These are phyloP conservation scores for Nineta flava DNA, from an alignment of 2,888 invertebrate genomes.

Conservation along the genomic window DNA sequence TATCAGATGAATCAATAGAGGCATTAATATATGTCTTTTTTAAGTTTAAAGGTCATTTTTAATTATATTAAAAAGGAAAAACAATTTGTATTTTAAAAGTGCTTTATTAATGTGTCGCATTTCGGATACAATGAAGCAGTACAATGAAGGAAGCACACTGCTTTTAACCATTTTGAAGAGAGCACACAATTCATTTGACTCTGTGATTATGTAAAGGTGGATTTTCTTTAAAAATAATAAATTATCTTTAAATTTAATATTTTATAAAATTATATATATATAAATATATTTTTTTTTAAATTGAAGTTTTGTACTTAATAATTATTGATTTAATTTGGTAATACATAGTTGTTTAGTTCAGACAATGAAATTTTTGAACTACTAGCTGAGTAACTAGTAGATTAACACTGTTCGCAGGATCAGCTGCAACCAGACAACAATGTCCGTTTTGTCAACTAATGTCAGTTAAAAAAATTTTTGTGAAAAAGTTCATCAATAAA, in stretches of 20 bases:
- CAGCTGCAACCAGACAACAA: no score
- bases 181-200: background rate
- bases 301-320: background rate
- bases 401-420: no score
- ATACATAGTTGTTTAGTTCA: background rate
- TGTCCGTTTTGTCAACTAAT: no score
- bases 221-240: background rate
- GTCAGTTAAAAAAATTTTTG: no score
- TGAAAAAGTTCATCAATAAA: no score
- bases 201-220: background rate
- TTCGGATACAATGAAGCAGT: constrained; percentile 7
- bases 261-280: background rate
- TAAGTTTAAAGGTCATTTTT: no score
- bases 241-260: background rate
- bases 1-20: no score
- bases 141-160: constrained; percentile 8
- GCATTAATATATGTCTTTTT: no score
- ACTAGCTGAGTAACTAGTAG: no score
- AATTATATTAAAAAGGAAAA: background rate
- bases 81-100: background rate
- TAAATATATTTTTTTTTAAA: no score
- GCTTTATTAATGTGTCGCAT: constrained; percentile 5
- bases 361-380: no score
- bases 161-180: background rate
- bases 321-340: background rate